Base-by-base conservation (phyloP, 2,888 invertebrate genomes). In the Adela reaumurella region DNA sequence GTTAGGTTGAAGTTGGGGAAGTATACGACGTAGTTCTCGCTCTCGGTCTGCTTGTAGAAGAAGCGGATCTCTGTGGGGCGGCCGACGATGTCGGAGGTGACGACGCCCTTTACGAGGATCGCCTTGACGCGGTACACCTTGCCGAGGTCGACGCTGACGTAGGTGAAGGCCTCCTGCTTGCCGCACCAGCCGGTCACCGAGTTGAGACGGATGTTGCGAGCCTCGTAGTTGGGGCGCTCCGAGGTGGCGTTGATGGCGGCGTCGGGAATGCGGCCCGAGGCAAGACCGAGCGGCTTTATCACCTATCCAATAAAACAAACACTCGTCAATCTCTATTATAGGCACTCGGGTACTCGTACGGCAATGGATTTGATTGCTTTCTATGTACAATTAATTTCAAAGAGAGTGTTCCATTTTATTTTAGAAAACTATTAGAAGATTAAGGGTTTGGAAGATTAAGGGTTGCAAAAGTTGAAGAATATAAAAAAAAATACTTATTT, bases 131-230 rank as follows among this genome's bases (percentile, higher is more conserved):
- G 84, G 66, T 89, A 92, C n/a, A 95, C 88, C 72, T 91, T 89
- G 42, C 96, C 96, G 54, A 97, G 82, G 69, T 97, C 97, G 1
- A 97, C 95, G 61, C 93, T 95, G 6, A 96, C 92, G 60, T 96
- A 97, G 0, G 96, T 96, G 62, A 97, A 96, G 0, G 95, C 92
- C 74, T 97, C 97, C 74, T 93, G 92, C 61, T 94, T 95, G n/a
- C 94, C 94, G 70, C 95, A 95, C 95, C 95, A 96, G 17, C 95
- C 95, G 45, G 95, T 95, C 2, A 94, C 94, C 1, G 95, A 94
- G 64, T 94, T 94, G 29, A 96, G 74, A 24, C 95, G 83, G 11
- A 95, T 88, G 62, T 95, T 94, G 64, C 81, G 88, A 0, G 94
- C 93, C 81, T 94, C 94, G 64, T 94, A 94, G 62, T 94, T 94